Base-by-base conservation (phyloP, 35 echinoderm and acorn worm species). In the Amphiura filiformis region DNA sequence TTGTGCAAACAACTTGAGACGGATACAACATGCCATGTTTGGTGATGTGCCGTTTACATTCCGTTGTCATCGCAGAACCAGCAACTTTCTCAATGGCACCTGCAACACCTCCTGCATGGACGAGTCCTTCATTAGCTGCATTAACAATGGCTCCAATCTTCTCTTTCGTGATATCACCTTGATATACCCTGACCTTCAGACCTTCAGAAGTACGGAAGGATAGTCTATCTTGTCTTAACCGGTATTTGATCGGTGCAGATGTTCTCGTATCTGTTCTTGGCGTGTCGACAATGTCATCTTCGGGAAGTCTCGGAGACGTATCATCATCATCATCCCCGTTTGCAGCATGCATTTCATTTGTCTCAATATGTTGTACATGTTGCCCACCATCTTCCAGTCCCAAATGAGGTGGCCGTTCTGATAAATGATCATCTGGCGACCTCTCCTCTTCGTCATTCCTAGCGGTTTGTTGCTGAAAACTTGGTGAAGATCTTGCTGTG, bases 91-190 rank as follows among this genome's bases (percentile, higher is more conserved):
- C 32, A 77, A 91, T 91, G 12, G 89, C 70, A 18, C 39, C 76
- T 17, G 89, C 89, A 91, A 91, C 89, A 30, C 89, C 89, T 36
- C 75, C 89, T 35, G 34, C 36, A 86, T 91, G 65, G 23, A 36
- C 34, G 11, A 91, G 41, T 32, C 31, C 36, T n/a, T 84, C 75
- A 33, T 91, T 83, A 34, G 89, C 89, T 20, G 89, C 89, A 85
- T 84, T 91, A 7, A 84, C 81, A 52, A 91, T 91, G 33, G 82
- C 89, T 85, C 84, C 89, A 18, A 84, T 82, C 83, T 22, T 37
- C 2, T 79, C 65, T 37, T 52, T 79, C 22, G 89, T 91, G 33
- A 91, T 85, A 79, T 91, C 82, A 0, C 26, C 82, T 36, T 17
- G 0, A 39, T 85, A 85, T 12, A 91, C 34, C 22, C 39, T 31